Evolutionary conservation across 53 echinoderm and acorn worm genomes (phyloP).

Genomic region (Echinometra lucunter): DNA sequence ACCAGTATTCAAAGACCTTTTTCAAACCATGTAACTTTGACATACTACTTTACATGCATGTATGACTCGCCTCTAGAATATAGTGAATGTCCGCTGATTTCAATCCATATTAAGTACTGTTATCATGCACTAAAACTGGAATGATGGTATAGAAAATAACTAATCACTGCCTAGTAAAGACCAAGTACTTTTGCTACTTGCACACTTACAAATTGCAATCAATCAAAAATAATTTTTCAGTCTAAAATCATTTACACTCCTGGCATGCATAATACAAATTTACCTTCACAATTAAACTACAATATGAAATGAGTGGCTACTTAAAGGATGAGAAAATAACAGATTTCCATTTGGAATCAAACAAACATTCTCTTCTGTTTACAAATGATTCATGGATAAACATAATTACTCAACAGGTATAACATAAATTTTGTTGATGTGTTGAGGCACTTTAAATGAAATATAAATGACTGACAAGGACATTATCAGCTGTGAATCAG

Average conservation of each 20-base stretch:
- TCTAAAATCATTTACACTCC: constrained; percentile 37
- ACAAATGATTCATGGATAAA: not conserved
- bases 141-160: constrained; percentile 52
- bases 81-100: not conserved
- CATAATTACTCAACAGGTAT: not conserved
- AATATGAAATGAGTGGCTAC: not conserved
- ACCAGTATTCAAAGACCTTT: not conserved
- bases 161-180: not conserved
- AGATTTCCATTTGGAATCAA: not conserved
- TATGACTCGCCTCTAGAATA: not conserved
- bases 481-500: too few relatives aligned
- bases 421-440: not conserved
- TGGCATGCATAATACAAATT: not conserved
- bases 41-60: not conserved
- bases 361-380: not conserved
- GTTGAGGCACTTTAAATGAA: not conserved
- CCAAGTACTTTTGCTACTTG: constrained; percentile 45
- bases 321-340: not conserved
- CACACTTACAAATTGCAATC: constrained; percentile 17
- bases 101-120: constrained; percentile 57
- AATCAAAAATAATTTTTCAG: not conserved
- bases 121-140: constrained; percentile 64
- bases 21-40: not conserved
- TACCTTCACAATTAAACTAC: not conserved
- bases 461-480: not conserved